Evolutionary conservation across 2,888 invertebrate genomes (phyloP).

Genomic region (Ophion ellenae): DNA sequence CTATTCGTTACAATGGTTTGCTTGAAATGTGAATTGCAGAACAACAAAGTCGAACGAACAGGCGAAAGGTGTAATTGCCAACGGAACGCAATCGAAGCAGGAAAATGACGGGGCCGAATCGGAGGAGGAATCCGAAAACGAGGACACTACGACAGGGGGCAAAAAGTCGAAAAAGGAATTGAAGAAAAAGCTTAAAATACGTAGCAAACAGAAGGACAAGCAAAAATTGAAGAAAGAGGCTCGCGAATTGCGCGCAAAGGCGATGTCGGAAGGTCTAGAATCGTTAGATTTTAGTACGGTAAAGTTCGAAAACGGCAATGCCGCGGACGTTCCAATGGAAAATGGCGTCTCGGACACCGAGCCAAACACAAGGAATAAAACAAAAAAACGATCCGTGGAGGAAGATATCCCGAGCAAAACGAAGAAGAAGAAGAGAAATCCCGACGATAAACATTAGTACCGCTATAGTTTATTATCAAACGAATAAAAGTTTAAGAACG

Average conservation of each 20-base stretch:
- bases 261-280: slow-evolving; percentile 84
- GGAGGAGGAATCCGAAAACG: slow-evolving; percentile 68
- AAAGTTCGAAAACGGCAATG: slow-evolving; percentile 65
- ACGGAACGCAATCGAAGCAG: slow-evolving; percentile 70
- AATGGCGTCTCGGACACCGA: slow-evolving; percentile 67
- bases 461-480: slow-evolving; percentile 42
- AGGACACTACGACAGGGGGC: slow-evolving; percentile 62
- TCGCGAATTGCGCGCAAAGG: slow-evolving; percentile 82
- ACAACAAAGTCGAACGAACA: slow-evolving; percentile 74
- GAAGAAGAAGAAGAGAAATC: slow-evolving; percentile 73
- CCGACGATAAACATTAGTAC: slow-evolving; percentile 44
- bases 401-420: slow-evolving; percentile 69
- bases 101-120: slow-evolving; percentile 67
- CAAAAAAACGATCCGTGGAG: slow-evolving; percentile 65
- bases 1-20: background rate
- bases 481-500: slow-evolving; percentile 25
- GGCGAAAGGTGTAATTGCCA: slow-evolving; percentile 70
- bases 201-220: slow-evolving; percentile 79
- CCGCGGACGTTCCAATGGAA: slow-evolving; percentile 58
- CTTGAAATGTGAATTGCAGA: slow-evolving; percentile 59
- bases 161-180: slow-evolving; percentile 60
- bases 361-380: slow-evolving; percentile 36
- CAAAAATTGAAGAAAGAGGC: slow-evolving; percentile 84
- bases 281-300: slow-evolving; percentile 79
- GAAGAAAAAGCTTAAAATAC: slow-evolving; percentile 79